These are phyloP conservation scores for Setophaga petechia DNA, from an alignment of 2,113 vertebrate genomes.

Conservation along the genomic window DNA sequence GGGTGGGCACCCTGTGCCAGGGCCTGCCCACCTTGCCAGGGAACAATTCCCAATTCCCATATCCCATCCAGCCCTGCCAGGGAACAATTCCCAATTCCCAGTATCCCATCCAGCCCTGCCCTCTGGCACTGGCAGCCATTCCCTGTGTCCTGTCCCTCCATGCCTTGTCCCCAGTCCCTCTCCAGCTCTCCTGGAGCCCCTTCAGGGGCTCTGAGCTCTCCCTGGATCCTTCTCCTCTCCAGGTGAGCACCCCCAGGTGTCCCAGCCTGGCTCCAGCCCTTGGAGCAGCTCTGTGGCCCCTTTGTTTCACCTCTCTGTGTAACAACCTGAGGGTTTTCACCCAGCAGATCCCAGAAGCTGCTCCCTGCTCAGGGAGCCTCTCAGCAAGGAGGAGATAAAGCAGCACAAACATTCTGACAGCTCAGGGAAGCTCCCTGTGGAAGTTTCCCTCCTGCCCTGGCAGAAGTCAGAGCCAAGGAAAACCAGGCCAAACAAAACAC, in stretches of 20 bases:
- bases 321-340: accelerated
- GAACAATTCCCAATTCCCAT: background rate
- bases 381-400: background rate
- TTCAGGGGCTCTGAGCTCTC: background rate
- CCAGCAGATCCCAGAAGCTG: background rate
- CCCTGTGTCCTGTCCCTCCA: background rate
- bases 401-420: background rate
- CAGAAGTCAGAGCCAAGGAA: background rate
- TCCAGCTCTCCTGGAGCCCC: background rate
- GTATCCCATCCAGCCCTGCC: accelerated
- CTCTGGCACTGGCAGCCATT: background rate
- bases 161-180: background rate
- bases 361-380: background rate
- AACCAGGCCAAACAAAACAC: background rate
- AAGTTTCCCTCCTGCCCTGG: background rate
- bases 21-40: background rate
- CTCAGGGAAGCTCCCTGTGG: background rate
- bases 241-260: background rate
- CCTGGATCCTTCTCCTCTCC: background rate
- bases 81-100: background rate
- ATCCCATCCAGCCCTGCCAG: background rate
- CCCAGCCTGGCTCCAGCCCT: background rate
- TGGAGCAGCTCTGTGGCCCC: background rate
- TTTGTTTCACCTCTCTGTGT: background rate
- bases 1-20: background rate